These are phyloP conservation scores for Pithys albifrons DNA, from an alignment of 2,113 vertebrate genomes.

Conservation along the genomic window DNA sequence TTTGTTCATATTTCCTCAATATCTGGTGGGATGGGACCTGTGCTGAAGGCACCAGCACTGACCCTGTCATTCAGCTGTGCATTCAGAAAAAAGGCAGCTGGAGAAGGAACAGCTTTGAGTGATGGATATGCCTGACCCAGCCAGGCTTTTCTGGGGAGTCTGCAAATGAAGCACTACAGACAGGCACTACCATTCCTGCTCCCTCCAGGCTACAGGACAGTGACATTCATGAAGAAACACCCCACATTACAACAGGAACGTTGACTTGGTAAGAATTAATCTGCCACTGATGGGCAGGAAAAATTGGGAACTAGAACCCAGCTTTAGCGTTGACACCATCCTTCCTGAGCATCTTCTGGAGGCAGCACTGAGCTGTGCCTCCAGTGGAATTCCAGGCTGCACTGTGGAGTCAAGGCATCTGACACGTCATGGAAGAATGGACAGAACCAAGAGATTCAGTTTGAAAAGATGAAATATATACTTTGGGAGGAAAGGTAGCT, in stretches of 20 bases:
- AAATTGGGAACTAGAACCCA: neutral
- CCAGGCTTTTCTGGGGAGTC: neutral
- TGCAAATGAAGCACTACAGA: neutral
- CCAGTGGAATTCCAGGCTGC: neutral
- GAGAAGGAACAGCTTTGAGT: neutral
- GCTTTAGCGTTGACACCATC: neutral
- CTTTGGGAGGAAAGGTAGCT: neutral
- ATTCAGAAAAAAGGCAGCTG: neutral
- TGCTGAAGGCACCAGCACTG: neutral
- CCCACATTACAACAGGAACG: neutral
- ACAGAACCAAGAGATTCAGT: neutral
- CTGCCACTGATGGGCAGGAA: neutral
- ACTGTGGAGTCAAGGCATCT: neutral
- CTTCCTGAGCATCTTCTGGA: neutral
- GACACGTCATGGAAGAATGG: neutral
- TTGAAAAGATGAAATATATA: neutral
- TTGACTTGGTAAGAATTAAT: neutral
- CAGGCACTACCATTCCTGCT: neutral
- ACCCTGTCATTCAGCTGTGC: neutral
- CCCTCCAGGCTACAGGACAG: neutral
- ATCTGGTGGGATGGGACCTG: neutral
- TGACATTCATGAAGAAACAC: accelerated
- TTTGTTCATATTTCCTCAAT: neutral
- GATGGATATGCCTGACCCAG: neutral
- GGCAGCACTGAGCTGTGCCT: neutral